A percentile compares a stretch with the other conserved stretches of the same genome.
phyloP scores from a whole-genome alignment of 2,113 vertebrate species.

The Etheostoma cragini region DNA sequence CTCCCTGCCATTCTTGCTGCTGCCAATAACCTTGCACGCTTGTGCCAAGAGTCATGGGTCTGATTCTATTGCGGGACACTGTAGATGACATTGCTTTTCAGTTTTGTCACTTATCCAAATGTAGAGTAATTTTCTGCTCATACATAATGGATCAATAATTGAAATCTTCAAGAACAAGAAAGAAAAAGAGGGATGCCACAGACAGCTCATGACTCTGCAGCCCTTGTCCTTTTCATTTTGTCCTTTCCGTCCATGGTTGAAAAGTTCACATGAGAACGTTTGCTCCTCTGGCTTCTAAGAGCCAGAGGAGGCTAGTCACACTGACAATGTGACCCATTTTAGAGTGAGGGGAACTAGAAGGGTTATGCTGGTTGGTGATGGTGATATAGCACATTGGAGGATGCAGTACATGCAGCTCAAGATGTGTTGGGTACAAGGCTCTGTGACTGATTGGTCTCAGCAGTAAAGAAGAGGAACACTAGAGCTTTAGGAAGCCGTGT shows the following conservation, averaged over 20 bases:
- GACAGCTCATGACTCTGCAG: neutral
- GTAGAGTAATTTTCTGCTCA: conserved; percentile 15
- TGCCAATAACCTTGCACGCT: conserved; percentile 41
- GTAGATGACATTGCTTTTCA: conserved; percentile 45
- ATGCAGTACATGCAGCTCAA: conserved; percentile 10
- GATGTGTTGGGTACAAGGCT: conserved; percentile 12
- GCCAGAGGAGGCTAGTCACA: conserved; percentile 18
- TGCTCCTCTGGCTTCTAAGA: conserved; percentile 2
- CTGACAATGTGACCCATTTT: conserved; percentile 51
- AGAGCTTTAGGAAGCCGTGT: conserved; percentile 1
- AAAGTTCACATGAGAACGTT: neutral
- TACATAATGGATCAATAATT: conserved; percentile 36
- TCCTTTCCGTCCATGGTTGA: neutral
- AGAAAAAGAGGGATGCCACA: neutral
- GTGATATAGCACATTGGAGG: conserved; percentile 19
- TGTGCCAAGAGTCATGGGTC: conserved; percentile 53
- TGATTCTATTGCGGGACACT: conserved; percentile 31
- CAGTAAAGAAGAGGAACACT: conserved; percentile 26
- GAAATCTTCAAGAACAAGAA: neutral
- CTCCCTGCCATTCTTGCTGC: conserved; percentile 22
- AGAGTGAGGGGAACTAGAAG: conserved; percentile 5
- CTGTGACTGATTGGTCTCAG: conserved; percentile 48
- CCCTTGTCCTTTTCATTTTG: neutral
- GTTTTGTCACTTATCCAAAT: conserved; percentile 55
- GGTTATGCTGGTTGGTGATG: conserved; percentile 30